These are phyloP conservation scores for Adineta ricciae DNA, from an alignment of 2,888 invertebrate species.

Conservation along the genomic window DNA sequence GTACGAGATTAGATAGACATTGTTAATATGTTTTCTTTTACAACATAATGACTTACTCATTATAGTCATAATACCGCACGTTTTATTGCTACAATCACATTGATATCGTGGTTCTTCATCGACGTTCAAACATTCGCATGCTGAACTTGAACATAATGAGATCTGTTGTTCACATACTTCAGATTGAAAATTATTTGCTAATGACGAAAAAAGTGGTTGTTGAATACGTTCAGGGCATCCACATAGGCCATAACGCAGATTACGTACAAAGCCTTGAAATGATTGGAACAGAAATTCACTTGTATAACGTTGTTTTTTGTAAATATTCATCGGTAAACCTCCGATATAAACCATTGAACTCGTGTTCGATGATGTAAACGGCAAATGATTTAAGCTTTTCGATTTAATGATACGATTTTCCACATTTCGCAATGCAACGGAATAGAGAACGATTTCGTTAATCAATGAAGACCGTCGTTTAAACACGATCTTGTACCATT, in stretches of 20 bases:
- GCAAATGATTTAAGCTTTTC: neutral
- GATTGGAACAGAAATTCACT: neutral
- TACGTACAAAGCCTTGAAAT: constrained; percentile 1
- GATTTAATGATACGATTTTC: neutral
- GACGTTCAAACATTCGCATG: constrained; percentile 13
- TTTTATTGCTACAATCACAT: constrained; percentile 22
- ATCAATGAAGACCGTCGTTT: neutral
- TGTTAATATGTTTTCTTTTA: constrained; percentile 3
- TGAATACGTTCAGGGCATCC: constrained; percentile 1
- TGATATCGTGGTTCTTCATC: constrained; percentile 23
- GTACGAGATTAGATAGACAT: neutral
- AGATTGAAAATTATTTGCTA: neutral
- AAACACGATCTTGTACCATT: constrained; percentile 12
- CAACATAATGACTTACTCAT: constrained; percentile 13
- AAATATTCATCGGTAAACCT: neutral
- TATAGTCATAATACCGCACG: neutral
- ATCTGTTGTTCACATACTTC: neutral
- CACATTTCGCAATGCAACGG: constrained; percentile 3
- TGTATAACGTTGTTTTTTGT: neutral
- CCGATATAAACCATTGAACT: constrained; percentile 9
- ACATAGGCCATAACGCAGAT: constrained; percentile 6
- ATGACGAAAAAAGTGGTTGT: neutral
- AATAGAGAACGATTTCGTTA: neutral
- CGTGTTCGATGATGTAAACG: neutral
- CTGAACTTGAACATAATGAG: neutral